Percentiles rank a stretch among this genome's conserved stretches.
phyloP scores from a whole-genome alignment of 2,888 invertebrate genomes.

The Hirtodrosophila duncani region DNA sequence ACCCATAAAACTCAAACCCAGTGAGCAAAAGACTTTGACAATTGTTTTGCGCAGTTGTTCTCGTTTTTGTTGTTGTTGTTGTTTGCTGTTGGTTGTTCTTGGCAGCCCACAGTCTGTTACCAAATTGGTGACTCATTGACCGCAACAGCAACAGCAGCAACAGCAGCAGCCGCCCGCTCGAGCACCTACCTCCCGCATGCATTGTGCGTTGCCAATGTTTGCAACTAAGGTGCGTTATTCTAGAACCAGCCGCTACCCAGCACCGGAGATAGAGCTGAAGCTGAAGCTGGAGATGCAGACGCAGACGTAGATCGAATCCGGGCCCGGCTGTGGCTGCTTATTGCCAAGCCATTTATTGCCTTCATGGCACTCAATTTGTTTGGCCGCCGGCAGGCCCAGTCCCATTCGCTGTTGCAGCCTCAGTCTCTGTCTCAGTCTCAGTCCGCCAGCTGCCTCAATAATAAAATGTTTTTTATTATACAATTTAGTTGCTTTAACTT shows the following conservation, averaged over 20 bases:
- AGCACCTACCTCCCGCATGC: conserved; percentile 23
- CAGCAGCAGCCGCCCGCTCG: conserved; percentile 1
- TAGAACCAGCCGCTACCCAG: conserved; percentile 52
- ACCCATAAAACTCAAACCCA: conserved; percentile 57
- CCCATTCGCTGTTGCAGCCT: neutral
- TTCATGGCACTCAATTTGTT: conserved; percentile 72
- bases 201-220: conserved; percentile 58
- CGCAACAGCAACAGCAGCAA: conserved; percentile 23
- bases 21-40: conserved; percentile 43
- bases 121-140: conserved; percentile 56
- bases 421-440: neutral
- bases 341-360: conserved; percentile 64
- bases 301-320: conserved; percentile 29
- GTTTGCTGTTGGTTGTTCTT: conserved; percentile 12
- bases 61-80: conserved; percentile 5
- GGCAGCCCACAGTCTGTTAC: conserved; percentile 47
- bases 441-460: conserved; percentile 56
- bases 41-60: conserved; percentile 41
- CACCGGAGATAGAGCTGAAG: too few species aligned
- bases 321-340: conserved; percentile 22
- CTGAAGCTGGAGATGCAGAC: conserved; percentile 15
- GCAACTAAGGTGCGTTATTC: conserved; percentile 58
- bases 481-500: conserved; percentile 69
- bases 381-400: conserved; percentile 50
- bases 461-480: conserved; percentile 70